A percentile compares a stretch with the other conserved stretches of the same genome.
phyloP scores from a whole-genome alignment of 2,888 invertebrate species.

The Rhagium mordax region DNA sequence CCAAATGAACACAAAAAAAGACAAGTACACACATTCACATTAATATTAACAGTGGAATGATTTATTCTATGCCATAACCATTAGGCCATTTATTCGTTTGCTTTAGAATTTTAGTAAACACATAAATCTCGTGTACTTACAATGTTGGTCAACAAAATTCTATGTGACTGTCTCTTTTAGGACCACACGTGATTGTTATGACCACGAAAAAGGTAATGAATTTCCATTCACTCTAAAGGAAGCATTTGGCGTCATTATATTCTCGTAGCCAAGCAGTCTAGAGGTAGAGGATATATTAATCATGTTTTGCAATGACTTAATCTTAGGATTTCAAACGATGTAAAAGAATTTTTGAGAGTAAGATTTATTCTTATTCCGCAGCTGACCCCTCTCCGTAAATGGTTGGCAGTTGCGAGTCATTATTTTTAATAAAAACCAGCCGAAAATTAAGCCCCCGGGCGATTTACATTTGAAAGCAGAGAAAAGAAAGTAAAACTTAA shows the following conservation, averaged over 20 bases:
- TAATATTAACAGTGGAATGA: conserved; percentile 29
- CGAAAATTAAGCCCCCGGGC: conserved; percentile 31
- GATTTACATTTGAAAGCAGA: conserved; percentile 65
- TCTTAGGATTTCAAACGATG: conserved; percentile 18
- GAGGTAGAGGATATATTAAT: conserved; percentile 32
- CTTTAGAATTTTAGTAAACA: conserved; percentile 45
- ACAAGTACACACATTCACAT: conserved; percentile 21
- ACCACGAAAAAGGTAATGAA: conserved; percentile 42
- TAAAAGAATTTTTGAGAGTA: neutral
- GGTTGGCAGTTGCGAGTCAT: conserved; percentile 30
- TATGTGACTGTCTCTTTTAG: conserved; percentile 39
- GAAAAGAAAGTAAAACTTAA: conserved; percentile 63
- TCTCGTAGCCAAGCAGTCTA: conserved; percentile 33
- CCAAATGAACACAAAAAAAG: too few relatives aligned
- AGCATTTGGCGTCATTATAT: conserved; percentile 31
- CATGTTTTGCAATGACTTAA: conserved; percentile 40
- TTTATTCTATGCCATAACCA: conserved; percentile 35
- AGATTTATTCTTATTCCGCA: conserved; percentile 9
- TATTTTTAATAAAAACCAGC: conserved; percentile 32
- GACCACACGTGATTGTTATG: conserved; percentile 55
- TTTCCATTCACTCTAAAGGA: conserved; percentile 29
- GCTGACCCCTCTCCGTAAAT: conserved; percentile 1
- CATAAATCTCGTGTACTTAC: conserved; percentile 54
- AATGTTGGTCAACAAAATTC: conserved; percentile 51
- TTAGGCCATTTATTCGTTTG: conserved; percentile 34